Percentiles rank a stretch among this genome's conserved stretches.
These are phyloP conservation scores for Cephalopterus ornatus DNA, from an alignment of 2,113 vertebrate species.

Conservation along the genomic window DNA sequence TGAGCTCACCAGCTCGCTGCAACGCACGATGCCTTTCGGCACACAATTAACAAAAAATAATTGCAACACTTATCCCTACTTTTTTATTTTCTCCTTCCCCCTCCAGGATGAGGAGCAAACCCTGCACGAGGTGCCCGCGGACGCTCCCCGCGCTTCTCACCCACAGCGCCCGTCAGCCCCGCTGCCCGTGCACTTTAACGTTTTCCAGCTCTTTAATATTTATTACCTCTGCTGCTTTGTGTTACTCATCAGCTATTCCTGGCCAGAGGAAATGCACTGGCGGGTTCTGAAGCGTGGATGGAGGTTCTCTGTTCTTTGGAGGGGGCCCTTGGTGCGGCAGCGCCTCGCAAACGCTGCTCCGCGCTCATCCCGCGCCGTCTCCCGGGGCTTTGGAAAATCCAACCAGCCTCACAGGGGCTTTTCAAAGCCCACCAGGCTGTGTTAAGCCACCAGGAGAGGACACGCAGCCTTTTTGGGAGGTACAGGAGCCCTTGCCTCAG, in stretches of 20 bases:
- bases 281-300: not conserved
- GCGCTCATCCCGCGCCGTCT: rapidly evolving
- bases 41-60: not conserved
- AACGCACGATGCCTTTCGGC: rapidly evolving
- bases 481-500: not conserved
- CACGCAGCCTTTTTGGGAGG: not conserved
- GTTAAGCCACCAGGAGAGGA: not conserved
- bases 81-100: not conserved
- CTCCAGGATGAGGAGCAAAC: not conserved
- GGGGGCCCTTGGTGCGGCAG: not conserved
- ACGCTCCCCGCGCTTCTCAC: not conserved
- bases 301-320: not conserved
- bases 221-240: constrained; percentile 43
- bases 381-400: not conserved
- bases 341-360: not conserved
- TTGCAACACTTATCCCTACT: not conserved
- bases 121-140: rapidly evolving
- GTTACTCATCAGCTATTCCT: constrained; percentile 60
- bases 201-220: constrained; percentile 61
- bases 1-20: not conserved
- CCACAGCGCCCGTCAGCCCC: not conserved
- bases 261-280: constrained; percentile 23
- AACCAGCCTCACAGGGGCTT: not conserved
- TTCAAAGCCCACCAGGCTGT: not conserved
- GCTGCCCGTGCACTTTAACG: not conserved